Conservation (phyloP, 2,113 vertebrate species). For the Penelope pileata region DNA sequence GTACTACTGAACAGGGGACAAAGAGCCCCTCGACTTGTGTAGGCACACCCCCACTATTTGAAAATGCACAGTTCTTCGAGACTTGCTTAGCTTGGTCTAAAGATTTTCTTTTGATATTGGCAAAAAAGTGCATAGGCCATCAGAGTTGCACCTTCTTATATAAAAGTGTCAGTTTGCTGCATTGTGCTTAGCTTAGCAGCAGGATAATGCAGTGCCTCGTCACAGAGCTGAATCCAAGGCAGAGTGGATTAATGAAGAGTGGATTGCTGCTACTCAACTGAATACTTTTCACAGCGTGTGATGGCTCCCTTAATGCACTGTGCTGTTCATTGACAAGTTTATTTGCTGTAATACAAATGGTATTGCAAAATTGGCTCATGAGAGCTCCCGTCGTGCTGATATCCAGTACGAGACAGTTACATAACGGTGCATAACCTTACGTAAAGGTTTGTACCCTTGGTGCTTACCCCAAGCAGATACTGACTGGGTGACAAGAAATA, state of each 20-base stretch:
- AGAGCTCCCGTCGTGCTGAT: not conserved
- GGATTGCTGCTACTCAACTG: slow-evolving; percentile 42
- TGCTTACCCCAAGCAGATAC: not conserved
- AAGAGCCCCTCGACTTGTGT: accelerated
- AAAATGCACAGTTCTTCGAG: accelerated
- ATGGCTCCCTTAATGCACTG: slow-evolving; percentile 18
- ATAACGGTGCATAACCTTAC: not conserved
- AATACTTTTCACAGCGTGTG: slow-evolving; percentile 15
- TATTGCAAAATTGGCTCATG: slow-evolving; percentile 42
- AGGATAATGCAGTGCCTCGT: not conserved
- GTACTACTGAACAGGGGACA: not conserved
- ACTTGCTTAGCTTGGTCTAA: not conserved
- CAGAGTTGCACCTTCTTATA: not conserved
- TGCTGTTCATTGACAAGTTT: slow-evolving; percentile 32
- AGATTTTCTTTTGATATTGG: not conserved
- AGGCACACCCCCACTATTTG: accelerated
- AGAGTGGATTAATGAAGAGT: slow-evolving; percentile 52
- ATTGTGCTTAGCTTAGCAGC: not conserved
- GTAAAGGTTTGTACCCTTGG: not conserved
- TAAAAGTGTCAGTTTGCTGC: not conserved
- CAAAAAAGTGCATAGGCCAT: not conserved
- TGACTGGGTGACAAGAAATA: not conserved
- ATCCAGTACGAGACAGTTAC: not conserved
- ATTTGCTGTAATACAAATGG: slow-evolving; percentile 50
- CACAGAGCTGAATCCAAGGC: not conserved